Conservation (phyloP, 2,888 invertebrate genomes). For the Drosophila macrospina region DNA sequence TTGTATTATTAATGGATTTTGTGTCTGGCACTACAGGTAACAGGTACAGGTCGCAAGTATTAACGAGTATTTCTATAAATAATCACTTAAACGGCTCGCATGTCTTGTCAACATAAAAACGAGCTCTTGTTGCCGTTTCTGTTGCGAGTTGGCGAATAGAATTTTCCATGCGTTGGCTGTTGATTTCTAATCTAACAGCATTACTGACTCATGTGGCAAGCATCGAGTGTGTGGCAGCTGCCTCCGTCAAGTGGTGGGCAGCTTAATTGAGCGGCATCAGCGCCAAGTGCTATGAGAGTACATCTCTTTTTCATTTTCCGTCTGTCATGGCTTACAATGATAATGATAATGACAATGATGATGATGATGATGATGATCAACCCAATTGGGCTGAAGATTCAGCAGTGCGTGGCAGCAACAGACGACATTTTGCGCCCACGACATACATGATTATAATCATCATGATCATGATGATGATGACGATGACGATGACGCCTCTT, state of each 20-base stretch:
- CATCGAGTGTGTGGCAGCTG: conserved; percentile 29
- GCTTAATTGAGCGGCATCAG: conserved; percentile 75
- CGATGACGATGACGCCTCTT: conserved; percentile 43
- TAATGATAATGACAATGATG: conserved; percentile 36
- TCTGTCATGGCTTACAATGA: conserved; percentile 60
- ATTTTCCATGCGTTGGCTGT: conserved; percentile 65
- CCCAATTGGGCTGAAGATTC: conserved; percentile 65
- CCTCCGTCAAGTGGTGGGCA: conserved; percentile 68
- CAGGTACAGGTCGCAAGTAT: conserved; percentile 19
- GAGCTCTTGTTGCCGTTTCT: neutral
- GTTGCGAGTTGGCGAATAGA: conserved; percentile 48
- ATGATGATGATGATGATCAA: conserved; percentile 40
- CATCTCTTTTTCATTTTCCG: conserved; percentile 41
- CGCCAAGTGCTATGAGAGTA: conserved; percentile 56
- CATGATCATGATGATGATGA: conserved; percentile 24
- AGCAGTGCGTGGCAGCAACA: conserved; percentile 73
- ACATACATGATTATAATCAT: conserved; percentile 14
- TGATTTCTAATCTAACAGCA: conserved; percentile 62
- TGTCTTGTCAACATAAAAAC: conserved; percentile 61
- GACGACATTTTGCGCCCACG: conserved; percentile 72
- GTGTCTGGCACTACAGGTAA: conserved; percentile 58
- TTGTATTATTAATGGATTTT: conserved; percentile 55
- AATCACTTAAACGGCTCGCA: conserved; percentile 58
- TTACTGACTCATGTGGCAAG: conserved; percentile 57
- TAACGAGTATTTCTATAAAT: conserved; percentile 60